Base-by-base conservation (phyloP, 37 sponge, comb jelly and placozoan species). In the Halichondria panicea region DNA sequence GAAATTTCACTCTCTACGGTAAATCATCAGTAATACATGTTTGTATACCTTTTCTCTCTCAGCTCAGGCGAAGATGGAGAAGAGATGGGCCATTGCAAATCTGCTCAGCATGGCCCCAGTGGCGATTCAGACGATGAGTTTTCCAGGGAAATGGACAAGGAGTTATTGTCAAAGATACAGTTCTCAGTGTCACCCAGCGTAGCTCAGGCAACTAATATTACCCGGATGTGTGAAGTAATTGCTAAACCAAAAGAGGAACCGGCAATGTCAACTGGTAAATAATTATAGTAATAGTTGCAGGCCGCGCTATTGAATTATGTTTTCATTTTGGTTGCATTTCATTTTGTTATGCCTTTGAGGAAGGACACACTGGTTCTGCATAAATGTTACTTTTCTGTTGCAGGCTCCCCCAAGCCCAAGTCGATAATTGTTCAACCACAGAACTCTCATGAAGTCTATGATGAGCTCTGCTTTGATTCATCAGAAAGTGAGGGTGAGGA, bases 391-490 rank as follows among this genome's bases (percentile, higher is more conserved):
- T n/a, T n/a, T n/a, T n/a, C n/a, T n/a, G n/a, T n/a, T n/a, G n/a
- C n/a, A n/a, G n/a, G n/a, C n/a, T n/a, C n/a, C n/a, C n/a, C n/a
- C n/a, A n/a, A n/a, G n/a, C n/a, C n/a, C n/a, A n/a, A n/a, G n/a
- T n/a, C n/a, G n/a, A n/a, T n/a, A n/a, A n/a, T n/a, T n/a, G n/a
- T n/a, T n/a, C n/a, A n/a, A n/a, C n/a, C n/a, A n/a, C n/a, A n/a
- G n/a, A n/a, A n/a, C n/a, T n/a, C n/a, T n/a, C n/a, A n/a, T n/a
- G n/a, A n/a, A n/a, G n/a, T n/a, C 66, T 93, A 93, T 70, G 87
- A 93, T 66, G 90, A 93, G 27, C 39, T 86, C 34, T 93, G 89
- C 73, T 93, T 93, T 81, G 83, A 79, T 27, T 89, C 94, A 12
- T 48, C 53, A 11, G 36, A n/a, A 6, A 28, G 35, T 42, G 71